A percentile compares a stretch with the other conserved stretches of the same genome.
Conservation (phyloP, 1,140 invertebrate genomes). For the Dendroctonus valens region DNA sequence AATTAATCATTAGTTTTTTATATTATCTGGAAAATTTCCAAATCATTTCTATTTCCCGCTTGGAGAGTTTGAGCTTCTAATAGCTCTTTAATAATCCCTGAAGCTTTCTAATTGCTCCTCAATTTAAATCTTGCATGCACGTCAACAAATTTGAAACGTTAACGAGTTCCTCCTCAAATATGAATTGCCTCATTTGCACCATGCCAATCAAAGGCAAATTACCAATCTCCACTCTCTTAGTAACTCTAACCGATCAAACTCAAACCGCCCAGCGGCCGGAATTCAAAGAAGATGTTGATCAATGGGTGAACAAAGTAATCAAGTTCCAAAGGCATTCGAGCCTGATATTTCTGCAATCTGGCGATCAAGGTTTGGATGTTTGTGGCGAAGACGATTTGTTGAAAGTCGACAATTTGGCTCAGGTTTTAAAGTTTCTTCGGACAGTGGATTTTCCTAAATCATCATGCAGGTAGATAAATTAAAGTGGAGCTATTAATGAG, state of each 20-base stretch:
- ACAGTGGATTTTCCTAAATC: background rate
- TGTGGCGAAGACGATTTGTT: background rate
- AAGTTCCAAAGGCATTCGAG: background rate
- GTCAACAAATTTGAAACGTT: background rate
- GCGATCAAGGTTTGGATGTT: background rate
- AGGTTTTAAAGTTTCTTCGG: background rate
- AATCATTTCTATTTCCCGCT: no score
- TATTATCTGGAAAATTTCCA: no score
- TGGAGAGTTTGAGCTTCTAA: no score
- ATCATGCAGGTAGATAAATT: slow-evolving; percentile 1
- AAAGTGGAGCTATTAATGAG: no score
- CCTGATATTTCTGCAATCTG: background rate
- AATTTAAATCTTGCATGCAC: no score
- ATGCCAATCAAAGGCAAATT: background rate
- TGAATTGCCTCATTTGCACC: background rate
- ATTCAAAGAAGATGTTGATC: background rate
- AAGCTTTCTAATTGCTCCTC: no score
- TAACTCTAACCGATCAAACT: background rate
- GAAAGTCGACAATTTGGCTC: background rate
- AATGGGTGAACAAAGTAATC: background rate
- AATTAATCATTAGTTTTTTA: no score
- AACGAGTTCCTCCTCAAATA: background rate
- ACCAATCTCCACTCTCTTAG: background rate
- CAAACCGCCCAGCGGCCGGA: background rate
- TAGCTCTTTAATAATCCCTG: no score